Percentiles rank a stretch among this genome's conserved stretches.
These are phyloP conservation scores for Drosophila gaucha DNA, from an alignment of 2,888 invertebrate species.

Conservation along the genomic window DNA sequence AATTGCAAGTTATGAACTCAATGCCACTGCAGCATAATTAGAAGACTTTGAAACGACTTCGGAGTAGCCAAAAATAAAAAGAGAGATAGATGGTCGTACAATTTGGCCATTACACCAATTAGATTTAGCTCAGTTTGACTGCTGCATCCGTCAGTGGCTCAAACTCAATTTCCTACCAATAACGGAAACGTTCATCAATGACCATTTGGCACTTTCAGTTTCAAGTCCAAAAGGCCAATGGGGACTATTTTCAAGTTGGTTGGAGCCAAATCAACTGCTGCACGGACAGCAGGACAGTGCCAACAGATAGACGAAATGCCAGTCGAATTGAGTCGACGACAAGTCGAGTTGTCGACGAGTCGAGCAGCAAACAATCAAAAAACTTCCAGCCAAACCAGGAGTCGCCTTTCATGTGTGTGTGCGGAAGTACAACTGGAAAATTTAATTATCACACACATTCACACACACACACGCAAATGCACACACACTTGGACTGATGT, in stretches of 20 bases:
- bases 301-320: slow-evolving; percentile 48
- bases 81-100: slow-evolving; percentile 4
- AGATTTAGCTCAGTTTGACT: slow-evolving; percentile 33
- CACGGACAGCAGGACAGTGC: slow-evolving; percentile 28
- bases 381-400: slow-evolving; percentile 17
- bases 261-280: slow-evolving; percentile 65
- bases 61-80: slow-evolving; percentile 1
- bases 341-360: slow-evolving; percentile 24
- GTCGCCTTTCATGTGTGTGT: too few relatives aligned
- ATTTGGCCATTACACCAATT: slow-evolving; percentile 46
- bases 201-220: slow-evolving; percentile 68
- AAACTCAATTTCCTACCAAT: slow-evolving; percentile 46
- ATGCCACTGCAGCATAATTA: too few relatives aligned
- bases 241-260: slow-evolving; percentile 45
- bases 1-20: slow-evolving; percentile 4
- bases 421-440: slow-evolving; percentile 69
- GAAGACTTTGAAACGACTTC: neutral
- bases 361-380: slow-evolving; percentile 43
- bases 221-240: slow-evolving; percentile 54
- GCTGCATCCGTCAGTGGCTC: slow-evolving; percentile 26
- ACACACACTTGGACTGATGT: slow-evolving; percentile 52
- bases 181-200: slow-evolving; percentile 69
- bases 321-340: slow-evolving; percentile 34
- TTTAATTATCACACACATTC: slow-evolving; percentile 66
- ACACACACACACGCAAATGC: slow-evolving; percentile 38